Conservation (phyloP, 2,888 invertebrate genomes). For the Drosophila helvetica region DNA sequence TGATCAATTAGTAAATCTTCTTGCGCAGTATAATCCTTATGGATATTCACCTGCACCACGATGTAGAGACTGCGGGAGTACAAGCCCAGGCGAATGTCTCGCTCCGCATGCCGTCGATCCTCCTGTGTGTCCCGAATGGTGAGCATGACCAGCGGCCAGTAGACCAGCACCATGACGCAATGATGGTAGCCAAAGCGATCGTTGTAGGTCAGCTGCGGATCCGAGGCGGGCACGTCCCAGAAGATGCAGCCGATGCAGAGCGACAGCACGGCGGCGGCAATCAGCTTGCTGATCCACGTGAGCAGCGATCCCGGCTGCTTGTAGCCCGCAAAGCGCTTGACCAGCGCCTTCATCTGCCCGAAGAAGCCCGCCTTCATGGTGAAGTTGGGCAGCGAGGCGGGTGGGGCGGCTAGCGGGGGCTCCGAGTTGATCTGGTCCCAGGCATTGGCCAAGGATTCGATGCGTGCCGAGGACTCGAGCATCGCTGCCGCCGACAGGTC, state of each 20-base stretch:
- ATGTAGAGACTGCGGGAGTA: slow-evolving; percentile 92
- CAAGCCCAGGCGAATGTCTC: slow-evolving; percentile 91
- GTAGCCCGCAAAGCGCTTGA: slow-evolving; percentile 87
- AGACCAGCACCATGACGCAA: slow-evolving; percentile 90
- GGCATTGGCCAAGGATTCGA: slow-evolving; percentile 94
- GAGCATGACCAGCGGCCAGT: slow-evolving; percentile 91
- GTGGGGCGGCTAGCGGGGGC: slow-evolving; percentile 88
- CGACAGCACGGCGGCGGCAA: slow-evolving; percentile 92
- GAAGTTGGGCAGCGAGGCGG: slow-evolving; percentile 89
- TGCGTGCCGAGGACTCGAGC: slow-evolving; percentile 96
- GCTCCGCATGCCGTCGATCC: slow-evolving; percentile 88
- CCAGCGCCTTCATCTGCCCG: slow-evolving; percentile 88
- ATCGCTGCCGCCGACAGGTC: slow-evolving; percentile 97
- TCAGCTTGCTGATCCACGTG: slow-evolving; percentile 90
- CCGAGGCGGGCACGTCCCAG: slow-evolving; percentile 93
- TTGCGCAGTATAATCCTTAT: not conserved
- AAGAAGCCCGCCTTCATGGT: slow-evolving; percentile 87
- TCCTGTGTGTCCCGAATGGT: slow-evolving; percentile 83
- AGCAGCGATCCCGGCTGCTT: slow-evolving; percentile 94
- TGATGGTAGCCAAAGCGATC: slow-evolving; percentile 95
- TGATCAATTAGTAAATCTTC: slow-evolving; percentile 29
- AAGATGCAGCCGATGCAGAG: slow-evolving; percentile 93
- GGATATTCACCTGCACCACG: slow-evolving; percentile 88
- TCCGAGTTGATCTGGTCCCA: slow-evolving; percentile 84
- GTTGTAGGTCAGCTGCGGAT: slow-evolving; percentile 89